These are phyloP conservation scores for Theristus sp. DNA, from an alignment of 2,888 invertebrate species.

Conservation along the genomic window DNA sequence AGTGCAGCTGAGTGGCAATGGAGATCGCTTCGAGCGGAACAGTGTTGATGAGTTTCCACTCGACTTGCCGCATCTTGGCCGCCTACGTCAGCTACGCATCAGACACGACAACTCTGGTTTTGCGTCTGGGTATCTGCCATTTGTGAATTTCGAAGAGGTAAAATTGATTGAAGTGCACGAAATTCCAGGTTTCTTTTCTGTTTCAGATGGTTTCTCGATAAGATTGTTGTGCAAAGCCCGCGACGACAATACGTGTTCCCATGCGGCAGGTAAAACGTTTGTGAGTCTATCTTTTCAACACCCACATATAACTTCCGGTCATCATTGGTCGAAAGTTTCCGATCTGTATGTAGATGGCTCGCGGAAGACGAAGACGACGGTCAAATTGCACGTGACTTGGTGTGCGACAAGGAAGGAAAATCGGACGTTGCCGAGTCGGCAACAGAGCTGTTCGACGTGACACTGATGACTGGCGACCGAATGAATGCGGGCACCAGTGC, in stretches of 20 bases:
- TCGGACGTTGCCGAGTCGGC: too few relatives aligned
- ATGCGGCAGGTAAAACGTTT: not conserved
- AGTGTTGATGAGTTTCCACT: not conserved
- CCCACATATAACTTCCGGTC: not conserved
- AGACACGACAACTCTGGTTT: not conserved
- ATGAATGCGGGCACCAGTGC: constrained; percentile 32
- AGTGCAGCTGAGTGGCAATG: constrained; percentile 6
- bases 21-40: not conserved
- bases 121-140: not conserved
- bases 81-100: not conserved
- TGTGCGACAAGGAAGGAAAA: not conserved
- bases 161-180: too few relatives aligned
- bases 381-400: not conserved
- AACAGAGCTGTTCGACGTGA: not conserved
- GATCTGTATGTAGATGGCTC: not conserved
- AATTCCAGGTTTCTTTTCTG: not conserved
- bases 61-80: not conserved
- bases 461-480: constrained; percentile 13
- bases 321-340: not conserved
- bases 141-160: not conserved
- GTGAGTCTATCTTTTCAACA: not conserved
- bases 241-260: not conserved
- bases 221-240: not conserved
- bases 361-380: not conserved
- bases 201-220: not conserved